A percentile compares a stretch with the other conserved stretches of the same genome.
Conservation (phyloP, 2,113 vertebrate species). For the Rostratula benghalensis region DNA sequence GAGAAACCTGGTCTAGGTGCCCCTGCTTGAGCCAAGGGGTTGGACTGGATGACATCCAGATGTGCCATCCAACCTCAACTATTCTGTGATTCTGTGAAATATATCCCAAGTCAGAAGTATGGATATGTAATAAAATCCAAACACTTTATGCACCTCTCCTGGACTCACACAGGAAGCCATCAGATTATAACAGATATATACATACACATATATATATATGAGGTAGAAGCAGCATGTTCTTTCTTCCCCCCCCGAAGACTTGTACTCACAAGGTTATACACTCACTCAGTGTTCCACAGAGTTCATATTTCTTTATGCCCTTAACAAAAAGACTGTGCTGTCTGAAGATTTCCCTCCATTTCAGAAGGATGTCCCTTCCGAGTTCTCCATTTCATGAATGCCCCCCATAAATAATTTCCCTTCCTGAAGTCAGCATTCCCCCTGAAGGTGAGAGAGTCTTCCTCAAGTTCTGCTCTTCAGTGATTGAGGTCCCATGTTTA, state of each 20-base stretch:
- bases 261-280: background rate
- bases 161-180: background rate
- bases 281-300: background rate
- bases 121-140: background rate
- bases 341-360: background rate
- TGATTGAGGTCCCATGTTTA: constrained; percentile 33
- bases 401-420: constrained; percentile 7
- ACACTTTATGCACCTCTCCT: background rate
- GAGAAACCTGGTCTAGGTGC: background rate
- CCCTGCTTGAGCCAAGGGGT: background rate
- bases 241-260: background rate
- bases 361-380: background rate
- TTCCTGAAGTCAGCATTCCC: background rate
- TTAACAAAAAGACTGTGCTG: background rate
- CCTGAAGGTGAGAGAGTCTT: background rate
- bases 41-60: background rate
- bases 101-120: background rate
- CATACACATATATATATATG: background rate
- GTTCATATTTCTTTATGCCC: background rate
- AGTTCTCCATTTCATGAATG: background rate
- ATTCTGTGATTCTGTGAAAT: background rate
- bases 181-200: background rate
- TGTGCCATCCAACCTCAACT: background rate
- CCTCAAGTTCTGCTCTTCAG: constrained; percentile 5
- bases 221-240: background rate